phyloP scores from a whole-genome alignment of 2,888 invertebrate genomes.

The Spilosoma lubricipeda region DNA sequence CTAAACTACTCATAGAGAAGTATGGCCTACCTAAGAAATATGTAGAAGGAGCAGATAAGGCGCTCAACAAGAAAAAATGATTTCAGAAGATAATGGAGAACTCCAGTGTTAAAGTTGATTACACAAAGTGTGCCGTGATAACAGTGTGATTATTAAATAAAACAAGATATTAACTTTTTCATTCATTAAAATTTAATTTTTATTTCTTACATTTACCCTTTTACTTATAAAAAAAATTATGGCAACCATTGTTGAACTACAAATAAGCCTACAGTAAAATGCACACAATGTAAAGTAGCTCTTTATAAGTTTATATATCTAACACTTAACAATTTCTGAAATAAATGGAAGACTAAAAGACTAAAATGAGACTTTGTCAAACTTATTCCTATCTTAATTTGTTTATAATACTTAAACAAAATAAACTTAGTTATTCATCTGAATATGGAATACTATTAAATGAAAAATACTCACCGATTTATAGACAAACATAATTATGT shows the following conservation, averaged over 20 bases:
- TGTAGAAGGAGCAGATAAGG: slow-evolving; percentile 91
- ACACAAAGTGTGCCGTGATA: slow-evolving; percentile 45
- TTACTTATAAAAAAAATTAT: slow-evolving; percentile 25
- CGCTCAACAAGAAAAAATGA: slow-evolving; percentile 88
- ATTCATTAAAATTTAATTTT: slow-evolving; percentile 41
- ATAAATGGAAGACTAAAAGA: slow-evolving; percentile 57
- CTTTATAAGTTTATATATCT: not conserved
- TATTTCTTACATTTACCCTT: slow-evolving; percentile 37
- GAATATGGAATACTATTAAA: not conserved
- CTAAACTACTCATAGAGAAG: slow-evolving; percentile 88
- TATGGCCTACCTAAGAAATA: slow-evolving; percentile 92
- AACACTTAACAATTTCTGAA: slow-evolving; percentile 21
- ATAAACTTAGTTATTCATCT: not conserved
- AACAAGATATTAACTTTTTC: slow-evolving; percentile 41
- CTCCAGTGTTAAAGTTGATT: slow-evolving; percentile 19
- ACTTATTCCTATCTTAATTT: slow-evolving; percentile 22
- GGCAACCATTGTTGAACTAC: slow-evolving; percentile 31
- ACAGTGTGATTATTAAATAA: slow-evolving; percentile 44
- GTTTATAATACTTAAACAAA: not conserved
- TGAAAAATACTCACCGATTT: not conserved
- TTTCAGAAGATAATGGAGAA: slow-evolving; percentile 26
- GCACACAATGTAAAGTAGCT: slow-evolving; percentile 1
- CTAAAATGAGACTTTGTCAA: slow-evolving; percentile 37
- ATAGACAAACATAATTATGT: not conserved
- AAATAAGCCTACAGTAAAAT: not conserved